Conservation (phyloP, 1,140 invertebrate genomes). For the Pseudomyrmex cubaensis region DNA sequence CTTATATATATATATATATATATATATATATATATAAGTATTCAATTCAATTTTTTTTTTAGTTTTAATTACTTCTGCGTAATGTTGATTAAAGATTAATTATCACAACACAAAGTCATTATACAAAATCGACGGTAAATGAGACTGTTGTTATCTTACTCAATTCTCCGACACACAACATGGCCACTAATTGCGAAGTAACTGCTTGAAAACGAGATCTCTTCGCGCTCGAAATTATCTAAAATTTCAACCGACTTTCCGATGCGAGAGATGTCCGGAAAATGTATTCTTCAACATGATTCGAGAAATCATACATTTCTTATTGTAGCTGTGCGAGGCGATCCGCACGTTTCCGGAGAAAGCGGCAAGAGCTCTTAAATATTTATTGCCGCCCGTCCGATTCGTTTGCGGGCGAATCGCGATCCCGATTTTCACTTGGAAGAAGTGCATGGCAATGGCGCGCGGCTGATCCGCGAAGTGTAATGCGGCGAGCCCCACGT, state of each 20-base stretch:
- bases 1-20: too few relatives aligned
- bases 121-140: not conserved
- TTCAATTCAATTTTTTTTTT: not conserved
- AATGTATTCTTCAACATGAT: not conserved
- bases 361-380: constrained; percentile 16
- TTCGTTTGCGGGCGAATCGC: constrained; percentile 28
- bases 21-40: too few relatives aligned
- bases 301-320: constrained; percentile 7
- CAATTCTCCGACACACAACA: too few relatives aligned
- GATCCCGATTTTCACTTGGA: constrained; percentile 29
- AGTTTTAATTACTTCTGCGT: not conserved
- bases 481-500: not conserved
- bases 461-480: constrained; percentile 28
- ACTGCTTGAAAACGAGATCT: not conserved
- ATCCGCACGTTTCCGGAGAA: not conserved
- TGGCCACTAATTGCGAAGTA: not conserved
- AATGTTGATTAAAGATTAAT: constrained; percentile 7
- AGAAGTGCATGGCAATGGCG: constrained; percentile 11
- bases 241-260: not conserved
- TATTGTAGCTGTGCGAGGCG: not conserved
- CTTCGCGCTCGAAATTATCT: not conserved
- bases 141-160: not conserved
- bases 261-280: not conserved
- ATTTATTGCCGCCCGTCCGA: constrained; percentile 20
- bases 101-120: not conserved